These are phyloP conservation scores for Drosophila neocordata DNA, from an alignment of 1,140 invertebrate genomes.

Conservation along the genomic window DNA sequence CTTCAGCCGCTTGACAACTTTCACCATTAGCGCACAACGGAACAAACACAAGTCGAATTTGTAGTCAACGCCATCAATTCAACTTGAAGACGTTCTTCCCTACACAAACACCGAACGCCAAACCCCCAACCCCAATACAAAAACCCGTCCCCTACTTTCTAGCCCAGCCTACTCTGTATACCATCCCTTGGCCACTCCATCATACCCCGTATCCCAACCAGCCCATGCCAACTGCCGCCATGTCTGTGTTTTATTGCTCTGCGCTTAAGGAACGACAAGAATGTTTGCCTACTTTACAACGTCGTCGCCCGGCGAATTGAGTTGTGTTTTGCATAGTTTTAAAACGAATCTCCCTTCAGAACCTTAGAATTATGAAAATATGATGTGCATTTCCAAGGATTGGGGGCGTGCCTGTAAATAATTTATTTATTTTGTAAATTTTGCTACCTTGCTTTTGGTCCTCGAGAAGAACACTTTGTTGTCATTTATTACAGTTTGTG, in stretches of 20 bases:
- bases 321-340: slow-evolving; percentile 77
- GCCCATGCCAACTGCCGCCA: slow-evolving; percentile 29
- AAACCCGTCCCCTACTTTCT: neutral
- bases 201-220: slow-evolving; percentile 31
- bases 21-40: slow-evolving; percentile 77
- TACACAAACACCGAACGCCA: neutral
- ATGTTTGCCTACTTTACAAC: slow-evolving; percentile 69
- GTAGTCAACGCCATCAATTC: slow-evolving; percentile 78
- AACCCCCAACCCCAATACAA: neutral
- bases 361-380: slow-evolving; percentile 70
- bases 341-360: slow-evolving; percentile 47
- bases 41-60: slow-evolving; percentile 73
- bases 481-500: slow-evolving; percentile 70
- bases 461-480: slow-evolving; percentile 59
- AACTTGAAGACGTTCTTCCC: slow-evolving; percentile 67
- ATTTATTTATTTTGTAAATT: slow-evolving; percentile 61
- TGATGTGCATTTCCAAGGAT: slow-evolving; percentile 30
- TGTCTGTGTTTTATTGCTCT: slow-evolving; percentile 73
- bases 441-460: slow-evolving; percentile 1
- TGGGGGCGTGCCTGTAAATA: slow-evolving; percentile 58
- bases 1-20: slow-evolving; percentile 74
- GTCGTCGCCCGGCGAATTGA: slow-evolving; percentile 55
- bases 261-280: slow-evolving; percentile 66
- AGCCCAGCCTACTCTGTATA: neutral
- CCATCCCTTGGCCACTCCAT: neutral